A percentile compares a stretch with the other conserved stretches of the same genome.
Evolutionary conservation across 2,797 vertebrate genomes (phyloP).

Genomic region (Buceros bicornis): DNA sequence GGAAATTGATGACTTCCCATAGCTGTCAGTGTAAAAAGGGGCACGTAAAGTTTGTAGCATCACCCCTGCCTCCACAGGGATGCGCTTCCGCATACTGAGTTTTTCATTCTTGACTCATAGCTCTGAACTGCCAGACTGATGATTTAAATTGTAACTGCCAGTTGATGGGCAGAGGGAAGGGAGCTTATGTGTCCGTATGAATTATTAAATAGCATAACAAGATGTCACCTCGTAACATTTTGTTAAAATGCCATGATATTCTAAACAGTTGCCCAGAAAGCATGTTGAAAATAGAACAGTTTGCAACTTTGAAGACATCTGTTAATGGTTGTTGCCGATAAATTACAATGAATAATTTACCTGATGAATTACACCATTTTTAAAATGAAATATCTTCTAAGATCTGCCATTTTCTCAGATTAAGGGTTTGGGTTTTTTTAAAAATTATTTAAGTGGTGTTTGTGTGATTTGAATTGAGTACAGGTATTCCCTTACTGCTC

Average conservation of each 20-base stretch:
- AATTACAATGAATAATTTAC: background rate
- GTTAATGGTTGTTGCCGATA: background rate
- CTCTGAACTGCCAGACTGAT: background rate
- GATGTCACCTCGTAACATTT: background rate
- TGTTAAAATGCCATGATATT: constrained; percentile 9
- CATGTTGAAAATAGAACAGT: background rate
- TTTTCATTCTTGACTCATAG: background rate
- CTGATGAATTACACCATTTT: background rate
- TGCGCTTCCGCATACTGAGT: background rate
- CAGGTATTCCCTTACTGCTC: background rate
- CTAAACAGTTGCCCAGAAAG: background rate
- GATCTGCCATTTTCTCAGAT: background rate
- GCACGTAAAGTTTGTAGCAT: background rate
- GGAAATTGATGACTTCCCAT: background rate
- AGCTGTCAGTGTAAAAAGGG: background rate
- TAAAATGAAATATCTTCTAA: background rate
- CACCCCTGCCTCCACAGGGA: background rate
- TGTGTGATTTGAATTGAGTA: background rate
- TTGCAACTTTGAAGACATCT: background rate
- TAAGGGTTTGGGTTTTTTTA: background rate
- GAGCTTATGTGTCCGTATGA: background rate
- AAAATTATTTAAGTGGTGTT: no score
- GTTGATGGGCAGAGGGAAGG: background rate
- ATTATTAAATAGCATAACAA: background rate
- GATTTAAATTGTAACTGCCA: background rate